phyloP scores from a whole-genome alignment of 2,113 vertebrate genomes.

The Chamaetylas fuelleborni region DNA sequence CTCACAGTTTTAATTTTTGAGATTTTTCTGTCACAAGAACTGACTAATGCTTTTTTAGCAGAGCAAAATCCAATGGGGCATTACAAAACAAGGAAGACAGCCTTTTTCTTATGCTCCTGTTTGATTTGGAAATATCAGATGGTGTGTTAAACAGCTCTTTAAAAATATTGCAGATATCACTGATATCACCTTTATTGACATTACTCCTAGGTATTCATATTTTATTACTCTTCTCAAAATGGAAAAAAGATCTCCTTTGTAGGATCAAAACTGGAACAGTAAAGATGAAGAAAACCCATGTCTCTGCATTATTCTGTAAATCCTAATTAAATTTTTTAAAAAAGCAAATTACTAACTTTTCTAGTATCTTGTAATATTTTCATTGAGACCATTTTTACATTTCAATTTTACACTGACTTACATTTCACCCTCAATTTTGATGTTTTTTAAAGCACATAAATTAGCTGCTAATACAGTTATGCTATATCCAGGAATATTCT shows the following conservation, averaged over 20 bases:
- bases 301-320: neutral
- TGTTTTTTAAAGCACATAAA: neutral
- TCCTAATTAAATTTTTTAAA: neutral
- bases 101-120: neutral
- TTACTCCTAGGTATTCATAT: neutral
- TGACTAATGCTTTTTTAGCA: neutral
- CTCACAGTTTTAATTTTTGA: neutral
- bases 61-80: neutral
- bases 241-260: constrained; percentile 21
- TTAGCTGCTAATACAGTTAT: neutral
- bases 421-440: neutral
- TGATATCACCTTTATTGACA: constrained; percentile 41
- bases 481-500: neutral
- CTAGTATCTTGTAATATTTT: neutral
- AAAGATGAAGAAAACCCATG: neutral
- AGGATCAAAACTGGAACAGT: neutral
- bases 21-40: neutral
- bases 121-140: neutral
- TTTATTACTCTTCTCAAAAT: constrained; percentile 55
- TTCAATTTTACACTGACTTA: neutral
- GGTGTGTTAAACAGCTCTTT: neutral
- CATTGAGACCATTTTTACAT: neutral
- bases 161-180: neutral
- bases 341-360: neutral
- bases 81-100: neutral